Conservation (phyloP, 2,113 vertebrate genomes). For the Nipponia nippon region DNA sequence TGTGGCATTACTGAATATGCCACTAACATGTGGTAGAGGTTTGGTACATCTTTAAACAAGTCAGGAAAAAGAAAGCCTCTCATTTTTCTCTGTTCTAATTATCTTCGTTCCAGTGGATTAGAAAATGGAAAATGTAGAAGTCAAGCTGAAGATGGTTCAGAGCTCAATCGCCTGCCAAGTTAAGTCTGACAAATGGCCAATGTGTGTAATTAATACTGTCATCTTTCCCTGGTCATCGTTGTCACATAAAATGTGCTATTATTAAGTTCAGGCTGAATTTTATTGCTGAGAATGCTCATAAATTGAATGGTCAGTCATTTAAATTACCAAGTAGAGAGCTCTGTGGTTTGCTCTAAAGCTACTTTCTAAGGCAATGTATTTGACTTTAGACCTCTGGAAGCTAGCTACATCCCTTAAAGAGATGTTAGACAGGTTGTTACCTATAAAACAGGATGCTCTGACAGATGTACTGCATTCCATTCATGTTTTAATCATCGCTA, state of each 20-base stretch:
- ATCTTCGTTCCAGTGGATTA: conserved; percentile 79
- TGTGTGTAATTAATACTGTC: conserved; percentile 83
- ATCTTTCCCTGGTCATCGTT: conserved; percentile 82
- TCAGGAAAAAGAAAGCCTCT: conserved; percentile 38
- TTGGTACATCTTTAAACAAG: conserved; percentile 20
- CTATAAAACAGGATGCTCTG: conserved; percentile 60
- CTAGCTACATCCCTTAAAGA: conserved; percentile 72
- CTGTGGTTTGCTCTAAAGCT: conserved; percentile 67
- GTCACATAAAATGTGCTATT: conserved; percentile 89
- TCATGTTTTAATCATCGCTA: conserved; percentile 60
- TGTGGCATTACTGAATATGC: not conserved
- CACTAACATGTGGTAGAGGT: not conserved
- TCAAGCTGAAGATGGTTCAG: conserved; percentile 75
- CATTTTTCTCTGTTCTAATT: conserved; percentile 81
- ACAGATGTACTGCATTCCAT: conserved; percentile 5
- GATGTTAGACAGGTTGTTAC: conserved; percentile 69
- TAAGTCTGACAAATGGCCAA: conserved; percentile 83
- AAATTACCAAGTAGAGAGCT: conserved; percentile 80
- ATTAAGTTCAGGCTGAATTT: conserved; percentile 88
- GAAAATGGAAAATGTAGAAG: conserved; percentile 83
- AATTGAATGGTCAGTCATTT: conserved; percentile 87
- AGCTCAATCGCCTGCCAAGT: conserved; percentile 79
- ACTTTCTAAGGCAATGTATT: conserved; percentile 72
- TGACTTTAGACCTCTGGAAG: conserved; percentile 77
- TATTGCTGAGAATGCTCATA: conserved; percentile 83